Evolutionary conservation across 1,140 invertebrate genomes (phyloP), one percentile per base, ranked within the genome.

Genomic region (Eufriesea mexicana): DNA sequence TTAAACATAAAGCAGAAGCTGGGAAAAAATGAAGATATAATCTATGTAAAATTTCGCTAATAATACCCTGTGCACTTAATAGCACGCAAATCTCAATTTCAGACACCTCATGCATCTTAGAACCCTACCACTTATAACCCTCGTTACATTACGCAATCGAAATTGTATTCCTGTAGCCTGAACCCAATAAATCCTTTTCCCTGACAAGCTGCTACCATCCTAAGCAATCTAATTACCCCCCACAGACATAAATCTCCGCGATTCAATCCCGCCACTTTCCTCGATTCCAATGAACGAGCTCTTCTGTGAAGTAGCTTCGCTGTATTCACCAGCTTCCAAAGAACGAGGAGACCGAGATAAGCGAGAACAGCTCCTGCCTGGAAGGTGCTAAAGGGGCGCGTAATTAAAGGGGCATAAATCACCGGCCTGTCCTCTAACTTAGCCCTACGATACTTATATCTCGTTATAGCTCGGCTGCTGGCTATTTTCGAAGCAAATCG

Each of bases 401-500:
- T 59, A 76, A 85, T 86, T 86, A 86, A 77, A 85, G 73, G 47
- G 70, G 45, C 67, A 71, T 85, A 81, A 85, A 86, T 86, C 84
- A 73, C 59, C 9, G 23, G 2, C 68, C 70, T 84, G 82, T 79
- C 42, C 77, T 28, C 49, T 49, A 28, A 55, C 8, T 35, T 66
- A 71, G 67, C 25, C 67, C 45, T 78, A 23, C 70, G 55, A 77
- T 83, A 71, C 28, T 59, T 61, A 23, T 25, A 25, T n/a, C 54
- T 61, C 9, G 45, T 85, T 85, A 57, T 49, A 59, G 57, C 64
- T 54, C 55, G 8, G 54, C n/a, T 72, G 23, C 5, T 66, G 57
- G 51, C 68, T 79, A 73, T 74, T 84, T 62, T 75, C 61, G 35
- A 64, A 23, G 49, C 42, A 57, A 73, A 79, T 35, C 57, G 61